Conservation (phyloP, 2,113 vertebrate genomes). For the Ophiodon elongatus region DNA sequence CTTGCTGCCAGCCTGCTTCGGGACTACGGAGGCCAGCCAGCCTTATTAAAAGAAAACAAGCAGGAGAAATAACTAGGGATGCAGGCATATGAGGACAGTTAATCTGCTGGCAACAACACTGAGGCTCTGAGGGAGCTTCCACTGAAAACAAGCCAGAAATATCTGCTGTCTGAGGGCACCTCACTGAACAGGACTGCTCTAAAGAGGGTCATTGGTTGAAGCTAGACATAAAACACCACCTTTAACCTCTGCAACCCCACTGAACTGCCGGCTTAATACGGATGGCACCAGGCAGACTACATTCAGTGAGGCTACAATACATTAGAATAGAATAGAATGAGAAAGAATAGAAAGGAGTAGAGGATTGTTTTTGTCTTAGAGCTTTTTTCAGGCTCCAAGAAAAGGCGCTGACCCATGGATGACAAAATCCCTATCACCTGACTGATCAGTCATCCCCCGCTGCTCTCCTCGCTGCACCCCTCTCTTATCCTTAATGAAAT, state of each 20-base stretch:
- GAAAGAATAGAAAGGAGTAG: neutral
- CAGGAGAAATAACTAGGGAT: constrained; percentile 55
- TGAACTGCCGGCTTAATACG: constrained; percentile 7
- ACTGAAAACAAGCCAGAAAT: constrained; percentile 47
- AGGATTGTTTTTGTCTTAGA: constrained; percentile 25
- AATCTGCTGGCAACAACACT: constrained; percentile 69
- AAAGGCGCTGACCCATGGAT: constrained; percentile 70
- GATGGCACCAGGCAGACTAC: constrained; percentile 9
- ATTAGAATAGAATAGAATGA: neutral
- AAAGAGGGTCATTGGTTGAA: neutral
- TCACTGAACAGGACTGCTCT: constrained; percentile 14
- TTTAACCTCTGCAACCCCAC: constrained; percentile 4
- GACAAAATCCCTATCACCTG: constrained; percentile 80
- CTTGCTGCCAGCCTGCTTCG: constrained; percentile 37
- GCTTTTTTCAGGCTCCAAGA: constrained; percentile 45
- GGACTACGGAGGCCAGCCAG: constrained; percentile 55
- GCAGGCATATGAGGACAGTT: constrained; percentile 68
- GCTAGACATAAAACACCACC: neutral
- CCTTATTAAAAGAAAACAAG: constrained; percentile 86
- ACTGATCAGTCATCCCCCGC: constrained; percentile 68
- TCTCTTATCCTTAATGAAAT: constrained; percentile 57
- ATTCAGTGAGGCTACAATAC: neutral
- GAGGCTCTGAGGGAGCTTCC: constrained; percentile 51
- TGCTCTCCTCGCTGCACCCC: constrained; percentile 30
- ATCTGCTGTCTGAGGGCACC: constrained; percentile 16